Percentiles rank a stretch among this genome's conserved stretches.
Evolutionary conservation across 92 coral and sea anemone species (phyloP).

Genomic region (Isaurus tuberculatus): DNA sequence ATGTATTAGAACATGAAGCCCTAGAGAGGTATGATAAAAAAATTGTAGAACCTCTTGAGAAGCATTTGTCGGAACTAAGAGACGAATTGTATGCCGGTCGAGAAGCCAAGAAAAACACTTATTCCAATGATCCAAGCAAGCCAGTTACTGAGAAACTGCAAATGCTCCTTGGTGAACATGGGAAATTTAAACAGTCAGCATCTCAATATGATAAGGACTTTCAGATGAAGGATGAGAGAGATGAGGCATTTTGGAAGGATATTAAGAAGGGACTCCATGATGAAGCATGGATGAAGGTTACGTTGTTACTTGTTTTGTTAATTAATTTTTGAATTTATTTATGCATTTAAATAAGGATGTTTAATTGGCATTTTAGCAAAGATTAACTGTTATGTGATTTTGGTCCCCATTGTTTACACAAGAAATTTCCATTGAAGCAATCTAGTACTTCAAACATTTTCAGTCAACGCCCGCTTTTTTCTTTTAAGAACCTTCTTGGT

Average conservation of each 20-base stretch:
- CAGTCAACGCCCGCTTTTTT: too few species aligned
- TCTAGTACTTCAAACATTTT: too few species aligned
- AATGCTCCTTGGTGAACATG: not conserved
- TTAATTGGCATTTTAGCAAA: too few species aligned
- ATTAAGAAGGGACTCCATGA: conserved; percentile 5
- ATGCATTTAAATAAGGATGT: too few species aligned
- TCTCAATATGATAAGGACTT: not conserved
- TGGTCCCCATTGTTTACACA: too few species aligned
- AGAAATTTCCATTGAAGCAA: too few species aligned
- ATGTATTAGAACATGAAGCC: not conserved
- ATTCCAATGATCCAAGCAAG: not conserved
- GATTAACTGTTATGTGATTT: too few species aligned
- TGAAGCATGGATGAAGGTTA: conserved; percentile 33
- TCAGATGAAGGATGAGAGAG: not conserved
- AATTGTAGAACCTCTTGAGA: not conserved
- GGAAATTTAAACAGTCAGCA: not conserved
- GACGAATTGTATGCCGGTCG: not conserved
- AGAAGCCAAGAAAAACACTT: not conserved
- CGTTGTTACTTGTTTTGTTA: too few species aligned
- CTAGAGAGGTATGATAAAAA: not conserved
- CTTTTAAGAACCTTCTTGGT: too few species aligned
- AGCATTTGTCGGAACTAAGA: not conserved
- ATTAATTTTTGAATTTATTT: too few species aligned
- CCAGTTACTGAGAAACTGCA: not conserved
- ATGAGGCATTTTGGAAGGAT: conserved; percentile 9